phyloP scores from a whole-genome alignment of 2,113 vertebrate genomes.

The Amblyornis subalaris region DNA sequence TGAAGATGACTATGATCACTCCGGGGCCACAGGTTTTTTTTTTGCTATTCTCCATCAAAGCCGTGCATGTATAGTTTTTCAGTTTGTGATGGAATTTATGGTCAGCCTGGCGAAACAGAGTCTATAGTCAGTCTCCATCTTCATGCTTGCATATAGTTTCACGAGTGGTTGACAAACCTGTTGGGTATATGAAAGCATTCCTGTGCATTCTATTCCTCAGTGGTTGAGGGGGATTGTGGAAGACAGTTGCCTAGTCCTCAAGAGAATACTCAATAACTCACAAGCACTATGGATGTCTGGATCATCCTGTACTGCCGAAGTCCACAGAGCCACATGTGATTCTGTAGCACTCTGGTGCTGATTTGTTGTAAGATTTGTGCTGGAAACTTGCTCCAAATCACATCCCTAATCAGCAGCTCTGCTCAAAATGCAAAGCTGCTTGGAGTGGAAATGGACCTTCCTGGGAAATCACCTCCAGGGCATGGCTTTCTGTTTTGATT shows the following conservation, averaged over 20 bases:
- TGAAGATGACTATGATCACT: neutral
- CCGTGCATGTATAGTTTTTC: neutral
- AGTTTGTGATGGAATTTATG: neutral
- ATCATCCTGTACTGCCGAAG: neutral
- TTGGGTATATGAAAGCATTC: neutral
- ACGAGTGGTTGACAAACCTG: neutral
- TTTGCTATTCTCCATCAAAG: neutral
- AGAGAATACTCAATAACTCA: neutral
- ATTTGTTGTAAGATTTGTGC: neutral
- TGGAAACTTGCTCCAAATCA: neutral
- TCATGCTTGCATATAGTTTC: neutral
- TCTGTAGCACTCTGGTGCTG: neutral
- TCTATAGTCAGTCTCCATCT: neutral
- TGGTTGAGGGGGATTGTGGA: neutral
- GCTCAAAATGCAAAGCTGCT: neutral
- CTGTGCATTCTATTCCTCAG: neutral
- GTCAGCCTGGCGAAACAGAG: neutral
- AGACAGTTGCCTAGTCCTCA: neutral
- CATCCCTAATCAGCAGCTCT: neutral
- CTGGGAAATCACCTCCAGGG: neutral
- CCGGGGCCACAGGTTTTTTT: neutral
- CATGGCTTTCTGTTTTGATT: neutral
- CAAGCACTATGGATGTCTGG: neutral
- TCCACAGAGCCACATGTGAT: neutral
- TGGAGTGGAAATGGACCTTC: neutral